Evolutionary conservation across 2,113 vertebrate genomes (phyloP), one percentile per base, ranked within the genome.

Genomic region (Tiliqua scincoides): DNA sequence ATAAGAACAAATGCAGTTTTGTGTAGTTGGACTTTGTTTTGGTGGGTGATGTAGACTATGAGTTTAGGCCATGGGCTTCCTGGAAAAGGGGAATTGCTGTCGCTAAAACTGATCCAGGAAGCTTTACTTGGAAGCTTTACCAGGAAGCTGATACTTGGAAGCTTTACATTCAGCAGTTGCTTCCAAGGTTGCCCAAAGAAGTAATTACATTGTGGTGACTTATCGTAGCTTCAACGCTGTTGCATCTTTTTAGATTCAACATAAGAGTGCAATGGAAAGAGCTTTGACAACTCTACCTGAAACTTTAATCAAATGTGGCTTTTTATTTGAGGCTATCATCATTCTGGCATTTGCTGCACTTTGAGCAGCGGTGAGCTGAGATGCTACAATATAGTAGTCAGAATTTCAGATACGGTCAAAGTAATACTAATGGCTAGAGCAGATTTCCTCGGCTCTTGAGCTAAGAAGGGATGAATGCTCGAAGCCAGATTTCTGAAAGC

Each of bases 401-500:
- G 81, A 91, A 52, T 59, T 89, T 95, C 62, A 83, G 91, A 92
- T 91, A 84, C 30, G 71, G 87, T 93, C 93, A 88, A 90, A 91
- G 85, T 87, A 91, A 91, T 80, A 92, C 91, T 94, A 94, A 94
- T 93, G 91, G 78, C 71, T 92, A 81, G 23, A 92, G 87, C 85
- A 94, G 85, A 93, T 93, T 93, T 85, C 79, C 57, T 93, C 91
- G 82, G 73, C 92, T 95, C 59, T 91, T 87, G 68, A 91, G 90
- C 86, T 92, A 95, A 93, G 92, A 93, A 87, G 10, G 57, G 82
- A 83, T 89, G 91, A 91, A 70, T 61, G 93, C 94, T 96, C 85
- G 90, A 35, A 96, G 96, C 89, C 93, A 94, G 94, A 95, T 94
- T 17, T 89, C 4, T 87, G 94, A 94, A 95, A 94, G 91, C 84